phyloP scores from a whole-genome alignment of 2,113 vertebrate genomes.

The Tetrax tetrax region DNA sequence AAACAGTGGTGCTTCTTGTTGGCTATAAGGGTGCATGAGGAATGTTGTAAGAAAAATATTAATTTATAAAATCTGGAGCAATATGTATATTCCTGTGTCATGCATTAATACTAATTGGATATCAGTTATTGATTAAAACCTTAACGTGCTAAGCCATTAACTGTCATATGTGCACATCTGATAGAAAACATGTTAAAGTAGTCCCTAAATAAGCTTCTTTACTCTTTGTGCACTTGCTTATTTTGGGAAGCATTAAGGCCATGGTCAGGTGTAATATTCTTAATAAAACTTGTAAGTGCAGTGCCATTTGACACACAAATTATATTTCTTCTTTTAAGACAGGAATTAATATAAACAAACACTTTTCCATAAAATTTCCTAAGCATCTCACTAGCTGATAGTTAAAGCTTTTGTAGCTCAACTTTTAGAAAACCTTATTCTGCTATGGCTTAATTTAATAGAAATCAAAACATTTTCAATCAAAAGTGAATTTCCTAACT shows the following conservation, averaged over 20 bases:
- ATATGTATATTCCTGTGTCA: fast-evolving
- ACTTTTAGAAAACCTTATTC: background rate
- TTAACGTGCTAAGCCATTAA: background rate
- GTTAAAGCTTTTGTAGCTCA: background rate
- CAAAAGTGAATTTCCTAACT: background rate
- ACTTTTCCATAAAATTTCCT: background rate
- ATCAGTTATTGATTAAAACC: background rate
- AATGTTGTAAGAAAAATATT: background rate
- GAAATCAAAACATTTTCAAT: background rate
- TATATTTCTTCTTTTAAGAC: background rate
- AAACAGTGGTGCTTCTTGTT: background rate
- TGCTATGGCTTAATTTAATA: background rate
- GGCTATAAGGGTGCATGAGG: background rate
- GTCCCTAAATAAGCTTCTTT: background rate
- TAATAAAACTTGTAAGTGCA: background rate
- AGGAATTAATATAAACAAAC: background rate
- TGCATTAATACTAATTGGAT: background rate
- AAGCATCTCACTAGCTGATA: background rate
- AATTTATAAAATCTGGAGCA: background rate
- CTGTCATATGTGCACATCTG: background rate
- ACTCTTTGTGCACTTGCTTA: background rate
- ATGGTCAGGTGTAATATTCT: background rate
- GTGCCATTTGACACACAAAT: background rate
- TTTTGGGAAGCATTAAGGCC: background rate
- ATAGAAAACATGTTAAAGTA: background rate